Percentiles rank a stretch among this genome's conserved stretches.
These are phyloP conservation scores for Sminthurinus signatus DNA, from an alignment of 1,140 invertebrate species.

Conservation along the genomic window DNA sequence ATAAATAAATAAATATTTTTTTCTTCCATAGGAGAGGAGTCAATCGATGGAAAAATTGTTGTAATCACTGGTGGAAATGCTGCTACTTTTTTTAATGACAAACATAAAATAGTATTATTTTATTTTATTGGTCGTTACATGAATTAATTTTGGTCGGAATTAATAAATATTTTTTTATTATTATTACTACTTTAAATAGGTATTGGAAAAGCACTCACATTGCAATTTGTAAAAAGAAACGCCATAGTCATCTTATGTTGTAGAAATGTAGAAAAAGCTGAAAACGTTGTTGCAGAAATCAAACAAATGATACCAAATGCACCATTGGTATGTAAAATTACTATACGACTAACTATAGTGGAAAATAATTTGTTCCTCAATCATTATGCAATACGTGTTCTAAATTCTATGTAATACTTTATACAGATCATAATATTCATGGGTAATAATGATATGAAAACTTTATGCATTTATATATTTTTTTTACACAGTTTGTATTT, in stretches of 20 bases:
- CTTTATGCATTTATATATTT: neutral
- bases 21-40: neutral
- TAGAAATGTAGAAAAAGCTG: constrained; percentile 6
- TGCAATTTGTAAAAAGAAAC: constrained; percentile 8
- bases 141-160: too few relatives aligned
- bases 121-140: too few relatives aligned
- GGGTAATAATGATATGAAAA: neutral
- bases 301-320: neutral
- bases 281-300: constrained; percentile 9
- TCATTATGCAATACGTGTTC: neutral
- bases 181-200: too few relatives aligned
- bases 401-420: neutral
- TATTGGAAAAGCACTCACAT: constrained; percentile 2
- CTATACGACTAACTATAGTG: neutral
- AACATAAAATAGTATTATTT: too few relatives aligned
- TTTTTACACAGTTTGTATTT: neutral
- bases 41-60: constrained; percentile 6
- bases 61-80: constrained; percentile 12
- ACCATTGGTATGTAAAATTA: constrained; percentile 9
- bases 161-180: too few relatives aligned
- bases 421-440: neutral
- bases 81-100: too few relatives aligned
- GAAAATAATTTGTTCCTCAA: neutral
- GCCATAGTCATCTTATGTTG: constrained; percentile 6
- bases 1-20: too few relatives aligned